These are phyloP conservation scores for Acrossocheilus wenchowensis DNA, from an alignment of 2,797 vertebrate species.

Conservation along the genomic window DNA sequence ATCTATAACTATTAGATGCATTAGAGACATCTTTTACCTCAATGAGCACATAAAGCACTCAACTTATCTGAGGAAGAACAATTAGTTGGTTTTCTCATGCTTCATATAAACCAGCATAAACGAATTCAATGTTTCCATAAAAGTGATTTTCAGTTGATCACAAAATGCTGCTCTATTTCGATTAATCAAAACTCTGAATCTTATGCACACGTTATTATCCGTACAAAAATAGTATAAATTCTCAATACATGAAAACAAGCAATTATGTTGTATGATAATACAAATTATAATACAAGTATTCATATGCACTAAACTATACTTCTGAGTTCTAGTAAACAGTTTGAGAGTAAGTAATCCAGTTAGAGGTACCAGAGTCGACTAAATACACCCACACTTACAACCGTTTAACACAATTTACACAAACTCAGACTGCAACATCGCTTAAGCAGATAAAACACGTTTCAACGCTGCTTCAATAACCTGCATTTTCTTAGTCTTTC, in stretches of 20 bases:
- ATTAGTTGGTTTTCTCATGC: not conserved
- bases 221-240: conserved; percentile 54
- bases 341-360: conserved; percentile 29
- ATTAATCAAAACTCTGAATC: not conserved
- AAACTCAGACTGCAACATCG: not conserved
- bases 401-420: conserved; percentile 25
- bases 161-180: not conserved
- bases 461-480: conserved; percentile 60
- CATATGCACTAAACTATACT: conserved; percentile 16
- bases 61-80: not conserved
- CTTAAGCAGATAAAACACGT: conserved; percentile 38
- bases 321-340: conserved; percentile 12
- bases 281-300: conserved; percentile 55
- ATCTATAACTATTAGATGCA: not conserved
- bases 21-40: not conserved
- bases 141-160: not conserved
- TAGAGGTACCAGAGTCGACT: conserved; percentile 33
- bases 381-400: not conserved
- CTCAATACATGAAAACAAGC: conserved; percentile 59
- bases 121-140: not conserved
- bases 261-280: conserved; percentile 64
- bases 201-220: conserved; percentile 45
- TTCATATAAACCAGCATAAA: conserved; percentile 16
- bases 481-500: conserved; percentile 13
- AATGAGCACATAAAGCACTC: not conserved